Evolutionary conservation across 2,797 vertebrate genomes (phyloP).

Genomic region (Dermochelys coriacea): DNA sequence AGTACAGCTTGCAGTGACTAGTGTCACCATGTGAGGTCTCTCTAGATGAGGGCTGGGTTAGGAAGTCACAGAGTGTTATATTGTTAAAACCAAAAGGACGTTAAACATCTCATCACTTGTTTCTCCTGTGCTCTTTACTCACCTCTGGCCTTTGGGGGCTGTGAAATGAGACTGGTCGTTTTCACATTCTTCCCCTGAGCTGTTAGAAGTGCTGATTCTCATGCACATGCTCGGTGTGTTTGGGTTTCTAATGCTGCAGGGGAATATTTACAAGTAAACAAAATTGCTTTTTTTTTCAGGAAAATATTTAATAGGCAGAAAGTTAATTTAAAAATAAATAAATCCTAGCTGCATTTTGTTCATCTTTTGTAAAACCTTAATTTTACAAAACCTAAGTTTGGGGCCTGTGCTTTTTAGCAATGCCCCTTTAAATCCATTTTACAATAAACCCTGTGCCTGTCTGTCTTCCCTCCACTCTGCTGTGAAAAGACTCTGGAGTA

Average conservation of each 20-base stretch:
- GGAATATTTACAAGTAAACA: background rate
- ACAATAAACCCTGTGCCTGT: slow-evolving; percentile 67
- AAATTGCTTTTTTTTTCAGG: background rate
- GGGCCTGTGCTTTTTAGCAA: slow-evolving; percentile 9
- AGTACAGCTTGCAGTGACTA: background rate
- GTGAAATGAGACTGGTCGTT: slow-evolving; percentile 18
- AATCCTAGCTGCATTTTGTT: slow-evolving; percentile 28
- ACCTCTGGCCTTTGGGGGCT: background rate
- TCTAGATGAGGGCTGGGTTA: background rate
- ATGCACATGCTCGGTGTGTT: background rate
- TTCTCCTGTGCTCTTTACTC: accelerated
- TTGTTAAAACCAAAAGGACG: background rate
- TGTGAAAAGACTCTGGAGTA: slow-evolving; percentile 13
- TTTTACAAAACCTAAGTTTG: background rate
- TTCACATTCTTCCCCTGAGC: background rate
- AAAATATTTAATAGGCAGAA: background rate
- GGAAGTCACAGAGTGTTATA: background rate
- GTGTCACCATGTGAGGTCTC: background rate
- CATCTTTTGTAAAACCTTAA: background rate
- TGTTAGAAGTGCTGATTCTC: background rate
- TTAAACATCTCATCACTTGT: background rate
- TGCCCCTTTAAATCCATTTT: slow-evolving; percentile 49
- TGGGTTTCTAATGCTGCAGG: background rate
- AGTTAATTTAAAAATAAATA: background rate
- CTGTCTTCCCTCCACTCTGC: slow-evolving; percentile 31